These are phyloP conservation scores for Brachynemurus nebulosus DNA, from an alignment of 2,888 invertebrate genomes.

Conservation along the genomic window DNA sequence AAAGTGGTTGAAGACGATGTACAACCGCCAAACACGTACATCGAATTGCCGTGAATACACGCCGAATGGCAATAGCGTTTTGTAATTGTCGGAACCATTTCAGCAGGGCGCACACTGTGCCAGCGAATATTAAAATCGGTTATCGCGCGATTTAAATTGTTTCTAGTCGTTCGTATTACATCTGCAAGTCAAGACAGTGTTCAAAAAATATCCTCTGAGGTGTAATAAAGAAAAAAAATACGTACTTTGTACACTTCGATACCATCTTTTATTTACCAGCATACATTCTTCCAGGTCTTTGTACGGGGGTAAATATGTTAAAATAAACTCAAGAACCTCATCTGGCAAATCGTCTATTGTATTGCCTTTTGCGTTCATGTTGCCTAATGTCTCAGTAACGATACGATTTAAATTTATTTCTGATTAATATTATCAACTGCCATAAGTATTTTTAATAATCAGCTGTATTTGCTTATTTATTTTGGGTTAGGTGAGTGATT, in stretches of 20 bases:
- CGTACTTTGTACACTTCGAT: slow-evolving; percentile 70
- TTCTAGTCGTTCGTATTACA: slow-evolving; percentile 59
- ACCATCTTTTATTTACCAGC: slow-evolving; percentile 79
- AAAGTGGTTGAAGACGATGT: slow-evolving; percentile 89
- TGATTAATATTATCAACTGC: no score
- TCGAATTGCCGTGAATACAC: slow-evolving; percentile 65
- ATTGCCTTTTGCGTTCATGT: slow-evolving; percentile 1
- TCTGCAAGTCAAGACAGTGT: no score
- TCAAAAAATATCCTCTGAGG: no score
- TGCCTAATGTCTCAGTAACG: no score
- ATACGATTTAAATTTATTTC: no score
- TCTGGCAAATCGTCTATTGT: slow-evolving; percentile 67
- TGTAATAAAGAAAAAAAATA: no score
- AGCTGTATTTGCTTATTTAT: slow-evolving; percentile 4
- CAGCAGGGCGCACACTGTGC: slow-evolving; percentile 45
- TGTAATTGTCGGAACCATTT: slow-evolving; percentile 61
- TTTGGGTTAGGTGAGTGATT: slow-evolving; percentile 2
- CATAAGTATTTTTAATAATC: neutral
- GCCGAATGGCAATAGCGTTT: slow-evolving; percentile 89
- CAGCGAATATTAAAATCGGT: slow-evolving; percentile 62
- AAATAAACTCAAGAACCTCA: slow-evolving; percentile 85
- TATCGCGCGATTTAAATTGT: slow-evolving; percentile 63
- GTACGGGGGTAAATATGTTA: slow-evolving; percentile 80
- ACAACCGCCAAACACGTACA: slow-evolving; percentile 95
- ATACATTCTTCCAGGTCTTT: slow-evolving; percentile 77